phyloP scores from a whole-genome alignment of 1,140 invertebrate species.

The Tetragonula clypearis region DNA sequence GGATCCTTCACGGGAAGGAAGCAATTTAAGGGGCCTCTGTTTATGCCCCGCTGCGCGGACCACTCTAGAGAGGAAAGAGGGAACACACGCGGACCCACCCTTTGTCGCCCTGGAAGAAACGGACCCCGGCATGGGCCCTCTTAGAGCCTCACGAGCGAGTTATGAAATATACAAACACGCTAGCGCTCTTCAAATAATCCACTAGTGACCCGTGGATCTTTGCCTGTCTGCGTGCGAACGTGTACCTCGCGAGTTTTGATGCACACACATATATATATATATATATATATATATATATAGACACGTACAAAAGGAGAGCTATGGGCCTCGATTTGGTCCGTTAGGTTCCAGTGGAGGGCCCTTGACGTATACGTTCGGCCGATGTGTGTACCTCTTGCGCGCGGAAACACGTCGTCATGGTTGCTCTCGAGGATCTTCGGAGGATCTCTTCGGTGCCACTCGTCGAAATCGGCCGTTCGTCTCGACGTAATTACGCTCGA shows the following conservation, averaged over 20 bases:
- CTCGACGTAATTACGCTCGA: conserved; percentile 60
- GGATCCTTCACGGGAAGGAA: conserved; percentile 48
- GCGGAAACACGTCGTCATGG: conserved; percentile 58
- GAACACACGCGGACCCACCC: conserved; percentile 34
- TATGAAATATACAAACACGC: conserved; percentile 77
- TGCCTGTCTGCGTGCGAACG: background rate
- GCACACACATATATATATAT: no score
- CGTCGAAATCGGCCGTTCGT: conserved; percentile 61
- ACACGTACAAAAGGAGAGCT: background rate
- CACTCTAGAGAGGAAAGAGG: conserved; percentile 24
- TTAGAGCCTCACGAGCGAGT: conserved; percentile 69
- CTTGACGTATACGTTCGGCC: conserved; percentile 43
- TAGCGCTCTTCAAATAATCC: conserved; percentile 73
- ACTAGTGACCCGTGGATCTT: conserved; percentile 3
- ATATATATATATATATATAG: background rate
- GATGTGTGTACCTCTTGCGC: conserved; percentile 53
- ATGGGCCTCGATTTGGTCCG: conserved; percentile 43
- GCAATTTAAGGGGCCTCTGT: conserved; percentile 57
- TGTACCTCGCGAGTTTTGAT: background rate
- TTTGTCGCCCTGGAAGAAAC: conserved; percentile 54
- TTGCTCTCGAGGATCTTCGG: conserved; percentile 36
- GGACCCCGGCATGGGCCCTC: conserved; percentile 45
- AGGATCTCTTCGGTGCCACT: conserved; percentile 49
- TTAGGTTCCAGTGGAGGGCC: conserved; percentile 53
- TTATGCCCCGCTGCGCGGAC: conserved; percentile 31